Evolutionary conservation across 2,888 invertebrate genomes (phyloP), one percentile per base, ranked within the genome.

Genomic region (Lasius platythorax): DNA sequence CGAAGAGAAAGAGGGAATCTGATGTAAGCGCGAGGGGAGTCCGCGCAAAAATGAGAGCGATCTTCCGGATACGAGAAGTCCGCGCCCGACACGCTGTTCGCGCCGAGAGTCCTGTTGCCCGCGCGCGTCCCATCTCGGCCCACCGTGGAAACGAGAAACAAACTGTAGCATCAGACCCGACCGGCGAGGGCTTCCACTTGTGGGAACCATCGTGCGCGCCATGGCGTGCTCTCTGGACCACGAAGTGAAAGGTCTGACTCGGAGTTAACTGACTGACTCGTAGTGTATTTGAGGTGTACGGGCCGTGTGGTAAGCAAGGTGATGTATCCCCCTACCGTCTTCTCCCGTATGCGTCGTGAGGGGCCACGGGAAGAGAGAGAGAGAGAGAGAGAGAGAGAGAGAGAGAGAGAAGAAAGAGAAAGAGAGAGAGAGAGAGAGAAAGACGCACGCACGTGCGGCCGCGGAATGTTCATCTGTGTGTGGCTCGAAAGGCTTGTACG

Each of bases 181-280:
- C 86, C 61, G 90, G 92, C 86, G 90, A 90, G 89, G 90, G 91
- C 92, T 91, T 89, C 92, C 93, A 93, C 93, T 93, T 94, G 94
- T 94, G 94, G 93, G 94, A 94, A 94, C 93, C 93, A 92, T 93
- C 93, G 93, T 91, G 92, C 90, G 88, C 91, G 91, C 92, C 93
- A 92, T 93, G 91, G 92, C 93, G 93, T 94, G 94, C 91, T 94
- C 94, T 93, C 93, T 94, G 94, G 94, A 94, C 95, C 94, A 94
- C 94, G 93, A 95, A 95, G 95, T 95, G 95, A 95, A 95, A 95
- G 95, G 95, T 94, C 91, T 91, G 90, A 88, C 89, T 91, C 88
- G 88, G 90, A 92, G 91, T 91, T 92, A 91, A 91, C 92, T 90
- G 92, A 91, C 92, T 93, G 92, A 90, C 91, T 90, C 88, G 91